These are phyloP conservation scores for Sylvilagus floridanus DNA, from an alignment of 2,797 vertebrate species.

Conservation along the genomic window DNA sequence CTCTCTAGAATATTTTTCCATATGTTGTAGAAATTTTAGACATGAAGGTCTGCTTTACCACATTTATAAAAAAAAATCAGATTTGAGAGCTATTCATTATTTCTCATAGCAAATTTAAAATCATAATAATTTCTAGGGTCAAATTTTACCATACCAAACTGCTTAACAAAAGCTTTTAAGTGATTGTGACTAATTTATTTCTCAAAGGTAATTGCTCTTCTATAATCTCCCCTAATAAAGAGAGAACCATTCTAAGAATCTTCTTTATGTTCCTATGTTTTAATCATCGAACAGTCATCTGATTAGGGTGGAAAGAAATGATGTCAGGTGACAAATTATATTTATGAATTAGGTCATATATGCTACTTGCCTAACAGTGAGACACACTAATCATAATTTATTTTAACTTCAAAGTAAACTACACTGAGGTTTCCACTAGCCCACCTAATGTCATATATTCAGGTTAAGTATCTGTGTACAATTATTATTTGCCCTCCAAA, in stretches of 20 bases:
- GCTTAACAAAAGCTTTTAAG: slow-evolving; percentile 48
- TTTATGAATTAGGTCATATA: slow-evolving; percentile 75
- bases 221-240: slow-evolving; percentile 66
- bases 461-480: neutral
- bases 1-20: neutral
- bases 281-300: slow-evolving; percentile 68
- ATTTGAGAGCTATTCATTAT: neutral
- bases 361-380: neutral
- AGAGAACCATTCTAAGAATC: slow-evolving; percentile 57
- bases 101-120: slow-evolving; percentile 21
- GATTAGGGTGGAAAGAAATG: slow-evolving; percentile 74
- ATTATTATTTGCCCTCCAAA: slow-evolving; percentile 52
- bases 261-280: slow-evolving; percentile 18
- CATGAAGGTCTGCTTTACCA: neutral
- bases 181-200: slow-evolving; percentile 34
- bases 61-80: neutral
- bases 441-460: slow-evolving; percentile 43
- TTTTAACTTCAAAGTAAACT: slow-evolving; percentile 24
- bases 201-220: slow-evolving; percentile 52
- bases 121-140: slow-evolving; percentile 61
- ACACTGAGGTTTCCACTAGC: accelerated
- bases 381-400: slow-evolving; percentile 70
- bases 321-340: slow-evolving; percentile 79
- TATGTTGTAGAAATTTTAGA: neutral
- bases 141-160: slow-evolving; percentile 46